phyloP scores from a whole-genome alignment of 2,113 vertebrate species.

The Orycteropus afer region DNA sequence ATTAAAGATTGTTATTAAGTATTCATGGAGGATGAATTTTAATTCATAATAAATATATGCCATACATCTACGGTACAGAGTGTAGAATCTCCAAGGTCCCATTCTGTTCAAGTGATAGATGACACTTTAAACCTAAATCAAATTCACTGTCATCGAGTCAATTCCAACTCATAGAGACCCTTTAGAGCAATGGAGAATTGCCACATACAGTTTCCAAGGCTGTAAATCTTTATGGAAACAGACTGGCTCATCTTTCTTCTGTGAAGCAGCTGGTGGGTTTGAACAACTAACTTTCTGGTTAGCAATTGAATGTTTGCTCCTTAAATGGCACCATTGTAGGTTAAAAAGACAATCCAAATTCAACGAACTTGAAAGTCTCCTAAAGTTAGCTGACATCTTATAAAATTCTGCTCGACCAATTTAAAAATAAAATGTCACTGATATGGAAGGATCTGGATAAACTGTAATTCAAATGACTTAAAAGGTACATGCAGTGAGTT shows the following conservation, averaged over 20 bases:
- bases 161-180: too few species aligned
- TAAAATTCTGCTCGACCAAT: conserved; percentile 36
- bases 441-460: not conserved
- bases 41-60: conserved; percentile 16
- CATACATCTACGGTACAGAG: not conserved
- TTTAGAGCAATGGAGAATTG: too few species aligned
- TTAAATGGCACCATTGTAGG: not conserved
- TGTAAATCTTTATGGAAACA: too few species aligned
- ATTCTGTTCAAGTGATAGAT: too few species aligned
- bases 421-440: conserved; percentile 54
- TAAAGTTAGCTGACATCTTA: conserved; percentile 20
- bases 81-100: not conserved
- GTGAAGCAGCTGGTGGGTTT: too few species aligned
- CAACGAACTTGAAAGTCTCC: conserved; percentile 37
- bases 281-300: too few species aligned
- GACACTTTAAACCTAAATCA: too few species aligned
- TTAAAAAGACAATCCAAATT: conserved; percentile 50
- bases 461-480: conserved; percentile 11
- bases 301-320: too few species aligned
- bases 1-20: conserved; percentile 21
- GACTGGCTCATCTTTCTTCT: too few species aligned
- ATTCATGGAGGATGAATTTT: conserved; percentile 22
- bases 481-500: not conserved
- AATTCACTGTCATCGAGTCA: too few species aligned
- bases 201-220: too few species aligned